These are phyloP conservation scores for Ctenodactylus gundi DNA, from an alignment of 2,113 vertebrate species.

Conservation along the genomic window DNA sequence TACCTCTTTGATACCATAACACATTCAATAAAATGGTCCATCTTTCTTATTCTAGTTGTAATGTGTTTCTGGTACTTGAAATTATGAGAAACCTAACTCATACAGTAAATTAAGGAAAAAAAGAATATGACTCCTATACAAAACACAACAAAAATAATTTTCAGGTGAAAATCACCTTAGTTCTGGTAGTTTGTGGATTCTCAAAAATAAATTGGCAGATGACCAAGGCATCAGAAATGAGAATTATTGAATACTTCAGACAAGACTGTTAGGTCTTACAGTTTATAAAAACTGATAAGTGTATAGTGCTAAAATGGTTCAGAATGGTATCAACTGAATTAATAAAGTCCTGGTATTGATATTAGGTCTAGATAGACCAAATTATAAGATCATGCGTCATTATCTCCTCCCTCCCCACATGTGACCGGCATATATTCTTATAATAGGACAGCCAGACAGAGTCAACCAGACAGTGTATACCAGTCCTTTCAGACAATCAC, in stretches of 20 bases:
- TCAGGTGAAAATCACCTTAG: neutral
- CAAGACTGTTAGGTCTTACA: neutral
- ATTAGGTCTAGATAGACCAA: neutral
- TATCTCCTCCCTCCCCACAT: neutral
- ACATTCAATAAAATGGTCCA: neutral
- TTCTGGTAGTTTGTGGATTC: neutral
- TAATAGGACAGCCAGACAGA: neutral
- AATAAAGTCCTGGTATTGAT: neutral
- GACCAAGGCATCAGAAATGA: neutral
- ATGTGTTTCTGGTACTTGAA: constrained; percentile 11
- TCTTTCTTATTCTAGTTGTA: neutral
- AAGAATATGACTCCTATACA: neutral
- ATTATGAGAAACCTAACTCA: neutral
- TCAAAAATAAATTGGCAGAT: neutral
- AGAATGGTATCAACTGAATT: neutral
- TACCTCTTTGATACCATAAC: neutral
- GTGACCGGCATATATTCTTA: neutral
- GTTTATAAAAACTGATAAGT: neutral
- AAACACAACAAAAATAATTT: neutral
- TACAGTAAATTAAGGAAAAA: neutral
- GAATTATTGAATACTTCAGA: neutral
- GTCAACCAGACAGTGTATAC: neutral
- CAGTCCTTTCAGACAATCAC: neutral
- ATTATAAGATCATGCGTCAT: neutral
- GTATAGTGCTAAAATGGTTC: neutral